A percentile compares a stretch with the other conserved stretches of the same genome.
Conservation (phyloP, 2,797 vertebrate genomes). For the Centroberyx gerrardi region DNA sequence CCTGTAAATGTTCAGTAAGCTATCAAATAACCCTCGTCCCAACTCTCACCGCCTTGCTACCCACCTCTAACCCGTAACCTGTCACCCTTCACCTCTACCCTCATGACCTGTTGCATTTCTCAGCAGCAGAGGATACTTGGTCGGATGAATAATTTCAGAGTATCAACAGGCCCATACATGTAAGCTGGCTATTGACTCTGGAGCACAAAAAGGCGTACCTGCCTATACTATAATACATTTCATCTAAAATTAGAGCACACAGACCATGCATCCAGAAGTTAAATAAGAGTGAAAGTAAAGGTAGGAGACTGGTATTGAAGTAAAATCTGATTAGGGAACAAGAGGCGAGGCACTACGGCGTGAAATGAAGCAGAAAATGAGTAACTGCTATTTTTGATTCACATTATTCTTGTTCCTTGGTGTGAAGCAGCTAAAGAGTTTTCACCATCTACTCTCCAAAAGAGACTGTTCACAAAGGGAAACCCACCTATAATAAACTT, state of each 20-base stretch:
- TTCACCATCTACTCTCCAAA: constrained; percentile 35
- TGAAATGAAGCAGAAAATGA: constrained; percentile 66
- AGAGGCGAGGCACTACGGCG: constrained; percentile 25
- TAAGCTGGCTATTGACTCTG: neutral
- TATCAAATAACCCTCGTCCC: constrained; percentile 36
- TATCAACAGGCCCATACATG: neutral
- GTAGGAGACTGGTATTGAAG: constrained; percentile 36
- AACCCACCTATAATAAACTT: constrained; percentile 69
- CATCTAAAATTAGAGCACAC: constrained; percentile 29
- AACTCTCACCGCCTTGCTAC: constrained; percentile 13
- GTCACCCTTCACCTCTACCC: constrained; percentile 20
- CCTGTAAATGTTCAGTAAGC: constrained; percentile 46
- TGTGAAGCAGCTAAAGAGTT: constrained; percentile 36
- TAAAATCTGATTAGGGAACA: constrained; percentile 51
- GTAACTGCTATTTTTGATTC: constrained; percentile 63
- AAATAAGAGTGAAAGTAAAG: constrained; percentile 44
- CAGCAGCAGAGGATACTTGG: neutral
- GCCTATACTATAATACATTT: constrained; percentile 14
- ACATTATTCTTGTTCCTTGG: constrained; percentile 52
- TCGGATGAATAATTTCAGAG: neutral
- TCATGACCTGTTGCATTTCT: neutral
- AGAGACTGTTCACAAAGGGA: constrained; percentile 37
- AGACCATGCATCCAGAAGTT: constrained; percentile 26
- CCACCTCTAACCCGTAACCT: constrained; percentile 24
- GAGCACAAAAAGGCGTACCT: constrained; percentile 3